phyloP scores from a whole-genome alignment of 2,113 vertebrate species.

The Amphilophus citrinellus region DNA sequence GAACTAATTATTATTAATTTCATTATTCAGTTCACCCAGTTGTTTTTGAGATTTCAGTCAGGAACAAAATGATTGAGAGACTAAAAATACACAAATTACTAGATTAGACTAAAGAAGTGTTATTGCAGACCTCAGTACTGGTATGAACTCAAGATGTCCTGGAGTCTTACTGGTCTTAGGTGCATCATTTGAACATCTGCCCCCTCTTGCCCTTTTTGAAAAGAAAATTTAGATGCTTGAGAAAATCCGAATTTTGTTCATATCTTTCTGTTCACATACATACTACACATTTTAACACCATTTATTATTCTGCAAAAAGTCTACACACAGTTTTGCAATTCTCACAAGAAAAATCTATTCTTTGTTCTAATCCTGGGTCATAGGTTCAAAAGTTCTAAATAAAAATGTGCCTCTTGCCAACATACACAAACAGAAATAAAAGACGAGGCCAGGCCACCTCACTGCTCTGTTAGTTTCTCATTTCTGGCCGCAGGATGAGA shows the following conservation, averaged over 20 bases:
- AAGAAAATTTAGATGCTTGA: neutral
- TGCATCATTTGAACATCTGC: neutral
- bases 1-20: neutral
- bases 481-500: constrained; percentile 30
- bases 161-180: neutral
- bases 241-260: neutral
- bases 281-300: neutral
- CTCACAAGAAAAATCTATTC: neutral
- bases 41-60: neutral
- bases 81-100: neutral
- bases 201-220: no score
- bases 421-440: neutral
- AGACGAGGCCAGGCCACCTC: constrained; percentile 3
- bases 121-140: neutral
- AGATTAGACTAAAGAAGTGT: neutral
- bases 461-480: constrained; percentile 29
- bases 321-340: neutral
- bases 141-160: neutral
- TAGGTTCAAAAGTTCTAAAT: neutral
- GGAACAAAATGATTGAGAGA: neutral
- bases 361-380: neutral
- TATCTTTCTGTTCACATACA: neutral
- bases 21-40: neutral
- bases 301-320: neutral
- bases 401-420: neutral